Evolutionary conservation across 2,888 invertebrate species (phyloP).

Genomic region (Acleris holmiana): DNA sequence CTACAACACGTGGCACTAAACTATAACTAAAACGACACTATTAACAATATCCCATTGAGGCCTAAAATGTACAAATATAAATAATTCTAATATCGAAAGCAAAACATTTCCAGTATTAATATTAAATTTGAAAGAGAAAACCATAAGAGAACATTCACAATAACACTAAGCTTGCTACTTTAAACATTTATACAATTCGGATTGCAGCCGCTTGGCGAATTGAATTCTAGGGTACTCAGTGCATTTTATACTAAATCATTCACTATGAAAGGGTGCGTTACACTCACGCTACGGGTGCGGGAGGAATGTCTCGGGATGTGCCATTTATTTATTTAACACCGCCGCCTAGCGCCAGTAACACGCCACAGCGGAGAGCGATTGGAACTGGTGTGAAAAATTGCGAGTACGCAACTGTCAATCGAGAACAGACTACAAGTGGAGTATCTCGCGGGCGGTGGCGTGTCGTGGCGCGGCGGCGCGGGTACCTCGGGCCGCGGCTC

Average conservation of each 20-base stretch:
- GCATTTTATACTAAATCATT: constrained; percentile 32
- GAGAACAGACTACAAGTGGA: too few relatives aligned
- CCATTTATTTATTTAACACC: constrained; percentile 6
- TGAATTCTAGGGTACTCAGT: constrained; percentile 22
- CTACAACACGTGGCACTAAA: constrained; percentile 17
- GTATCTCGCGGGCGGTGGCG: not conserved
- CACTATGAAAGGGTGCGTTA: constrained; percentile 33
- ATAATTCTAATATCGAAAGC: constrained; percentile 21
- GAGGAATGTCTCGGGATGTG: constrained; percentile 26
- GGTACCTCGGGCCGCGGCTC: constrained; percentile 80
- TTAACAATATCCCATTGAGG: constrained; percentile 15
- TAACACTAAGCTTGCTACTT: constrained; percentile 35
- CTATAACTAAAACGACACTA: constrained; percentile 23
- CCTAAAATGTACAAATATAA: constrained; percentile 18
- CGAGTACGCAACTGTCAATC: too few relatives aligned
- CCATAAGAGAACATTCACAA: constrained; percentile 32
- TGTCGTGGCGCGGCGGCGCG: constrained; percentile 33
- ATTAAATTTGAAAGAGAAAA: constrained; percentile 22
- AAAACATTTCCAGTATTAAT: constrained; percentile 11
- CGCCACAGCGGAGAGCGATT: not conserved
- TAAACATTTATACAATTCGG: constrained; percentile 25
- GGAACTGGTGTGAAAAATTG: too few relatives aligned
- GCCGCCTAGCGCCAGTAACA: constrained; percentile 10
- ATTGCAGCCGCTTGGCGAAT: constrained; percentile 5
- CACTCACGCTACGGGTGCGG: constrained; percentile 33